Conservation (phyloP, 2,113 vertebrate genomes). For the Pogonocichla stellata region DNA sequence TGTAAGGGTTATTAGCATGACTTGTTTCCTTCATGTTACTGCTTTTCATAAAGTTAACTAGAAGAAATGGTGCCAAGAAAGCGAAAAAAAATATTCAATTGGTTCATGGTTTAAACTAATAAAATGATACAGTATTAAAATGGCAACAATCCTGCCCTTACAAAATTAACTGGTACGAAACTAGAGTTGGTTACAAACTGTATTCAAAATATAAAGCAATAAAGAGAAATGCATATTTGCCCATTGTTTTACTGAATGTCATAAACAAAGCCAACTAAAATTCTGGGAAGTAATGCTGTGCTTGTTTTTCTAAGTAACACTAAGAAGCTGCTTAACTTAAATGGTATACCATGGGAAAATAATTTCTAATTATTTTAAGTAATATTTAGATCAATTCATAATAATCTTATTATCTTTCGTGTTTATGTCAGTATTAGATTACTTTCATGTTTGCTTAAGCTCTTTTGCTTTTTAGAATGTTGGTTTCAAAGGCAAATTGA, state of each 20-base stretch:
- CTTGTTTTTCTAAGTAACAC: constrained; percentile 61
- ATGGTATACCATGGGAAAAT: constrained; percentile 79
- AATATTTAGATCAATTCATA: constrained; percentile 92
- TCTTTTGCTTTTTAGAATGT: constrained; percentile 83
- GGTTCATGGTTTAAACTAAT: neutral
- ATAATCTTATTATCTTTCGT: constrained; percentile 89
- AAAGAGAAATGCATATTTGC: constrained; percentile 27
- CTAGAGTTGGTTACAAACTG: neutral
- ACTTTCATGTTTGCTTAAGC: constrained; percentile 89
- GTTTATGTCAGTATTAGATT: constrained; percentile 89
- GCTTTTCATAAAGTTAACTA: neutral
- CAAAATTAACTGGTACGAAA: neutral
- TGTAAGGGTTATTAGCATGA: constrained; percentile 16
- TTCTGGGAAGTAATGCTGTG: constrained; percentile 70
- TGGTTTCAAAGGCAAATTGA: constrained; percentile 87
- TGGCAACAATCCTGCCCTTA: neutral
- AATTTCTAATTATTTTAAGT: constrained; percentile 95
- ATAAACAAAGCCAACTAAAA: constrained; percentile 63
- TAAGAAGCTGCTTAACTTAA: constrained; percentile 67
- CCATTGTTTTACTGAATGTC: constrained; percentile 66
- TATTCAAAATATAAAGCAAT: neutral
- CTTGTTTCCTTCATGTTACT: constrained; percentile 34
- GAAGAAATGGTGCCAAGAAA: neutral
- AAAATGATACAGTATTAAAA: neutral
- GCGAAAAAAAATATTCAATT: neutral